Base-by-base conservation (phyloP, 2,888 invertebrate species). In the Torymus tubicola region DNA sequence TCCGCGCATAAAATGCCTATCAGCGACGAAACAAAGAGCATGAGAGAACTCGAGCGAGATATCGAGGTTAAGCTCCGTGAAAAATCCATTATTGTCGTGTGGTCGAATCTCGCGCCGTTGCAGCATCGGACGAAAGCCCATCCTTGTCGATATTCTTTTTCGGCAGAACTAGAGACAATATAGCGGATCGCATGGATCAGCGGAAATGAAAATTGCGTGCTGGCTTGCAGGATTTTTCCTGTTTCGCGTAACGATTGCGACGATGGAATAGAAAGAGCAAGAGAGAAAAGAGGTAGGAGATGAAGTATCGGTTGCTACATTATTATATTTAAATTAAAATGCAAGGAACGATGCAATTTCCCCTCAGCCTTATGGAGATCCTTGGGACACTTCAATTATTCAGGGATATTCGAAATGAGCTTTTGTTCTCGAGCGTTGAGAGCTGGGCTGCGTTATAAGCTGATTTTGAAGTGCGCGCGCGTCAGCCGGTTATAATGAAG, bases 341-440 rank as follows among this genome's bases (percentile, higher is more conserved):
- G 10, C 31, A 31, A 31, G 14, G 24, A 31, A n/a, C 14, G 14
- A 63, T 24, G 63, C 63, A 63, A 31, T 63, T 63, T 63, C 31
- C 21, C 14, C 14, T 31, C 31, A 10, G 14, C 14, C 31, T 14
- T 31, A 24, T 8, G 31, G 2, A 31, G 31, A 31, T 31, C 31
- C 31, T 31, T 31, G 57, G 16, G n/a, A 16, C 57, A 16, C 10
- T 58, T 58, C 57, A 58, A 58, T 58, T 58, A 58, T 58, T 58
- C 57, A 16, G 57, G 57, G 57, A 58, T 58, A 58, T 58, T 58
- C 16, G 16, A 58, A 58, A 58, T 58, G 57, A 58, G 57, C 16
- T 16, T 58, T n/a, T 13, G 16, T 16, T 16, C n/a, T 58, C 16
- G 16, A 58, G 57, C 57, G n/a, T 2, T 14, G 1, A 14, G 8